These are phyloP conservation scores for Tryphoninae sp. DNA, from an alignment of 2,888 invertebrate genomes.

Conservation along the genomic window DNA sequence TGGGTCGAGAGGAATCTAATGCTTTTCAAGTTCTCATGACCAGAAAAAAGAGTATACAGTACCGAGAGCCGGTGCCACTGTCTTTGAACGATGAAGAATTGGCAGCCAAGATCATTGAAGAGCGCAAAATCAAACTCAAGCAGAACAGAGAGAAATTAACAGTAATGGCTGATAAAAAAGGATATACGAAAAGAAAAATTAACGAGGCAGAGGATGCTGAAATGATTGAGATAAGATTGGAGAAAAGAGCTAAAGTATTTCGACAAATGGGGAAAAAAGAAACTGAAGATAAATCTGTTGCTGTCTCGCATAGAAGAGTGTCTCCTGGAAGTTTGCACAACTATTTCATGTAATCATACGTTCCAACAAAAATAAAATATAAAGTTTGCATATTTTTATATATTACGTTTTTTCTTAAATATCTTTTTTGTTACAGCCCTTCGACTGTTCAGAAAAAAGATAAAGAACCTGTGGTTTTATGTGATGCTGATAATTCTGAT, in stretches of 20 bases:
- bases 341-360: constrained; percentile 73
- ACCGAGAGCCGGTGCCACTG: constrained; percentile 6
- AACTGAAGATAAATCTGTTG: constrained; percentile 64
- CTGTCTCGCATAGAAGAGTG: constrained; percentile 47
- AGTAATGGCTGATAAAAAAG: constrained; percentile 86
- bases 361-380: constrained; percentile 6
- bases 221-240: constrained; percentile 84
- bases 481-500: constrained; percentile 72
- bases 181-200: constrained; percentile 84
- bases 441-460: constrained; percentile 68
- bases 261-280: constrained; percentile 82
- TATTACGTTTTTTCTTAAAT: not conserved
- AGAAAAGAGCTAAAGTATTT: constrained; percentile 84
- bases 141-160: constrained; percentile 68
- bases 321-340: constrained; percentile 70
- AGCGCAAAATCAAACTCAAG: constrained; percentile 63
- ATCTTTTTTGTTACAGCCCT: constrained; percentile 62
- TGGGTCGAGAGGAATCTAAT: constrained; percentile 67
- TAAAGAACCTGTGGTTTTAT: constrained; percentile 67
- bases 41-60: constrained; percentile 66
- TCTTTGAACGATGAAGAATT: constrained; percentile 50
- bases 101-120: constrained; percentile 48
- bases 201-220: constrained; percentile 84
- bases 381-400: constrained; percentile 19
- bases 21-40: constrained; percentile 74